Conservation (phyloP, 2,888 invertebrate species). For the Trichogramma dendrolimi region DNA sequence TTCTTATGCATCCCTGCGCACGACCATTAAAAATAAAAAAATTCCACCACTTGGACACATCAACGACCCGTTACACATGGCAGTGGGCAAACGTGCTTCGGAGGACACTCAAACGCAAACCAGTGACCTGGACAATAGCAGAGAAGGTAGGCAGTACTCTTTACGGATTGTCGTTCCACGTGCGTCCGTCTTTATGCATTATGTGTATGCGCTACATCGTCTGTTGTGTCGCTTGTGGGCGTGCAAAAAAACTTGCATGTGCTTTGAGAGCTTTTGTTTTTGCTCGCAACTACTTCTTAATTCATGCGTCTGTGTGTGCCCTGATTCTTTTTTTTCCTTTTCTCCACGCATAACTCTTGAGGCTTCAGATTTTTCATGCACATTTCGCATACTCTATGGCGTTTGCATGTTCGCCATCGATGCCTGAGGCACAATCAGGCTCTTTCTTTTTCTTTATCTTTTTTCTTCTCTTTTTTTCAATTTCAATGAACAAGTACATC, state of each 20-base stretch:
- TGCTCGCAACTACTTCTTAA: too few relatives aligned
- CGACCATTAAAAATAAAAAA: too few relatives aligned
- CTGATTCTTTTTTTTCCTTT: too few relatives aligned
- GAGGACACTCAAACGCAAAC: slow-evolving; percentile 46
- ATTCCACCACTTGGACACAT: slow-evolving; percentile 20
- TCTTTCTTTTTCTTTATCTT: neutral
- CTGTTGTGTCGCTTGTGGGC: too few relatives aligned
- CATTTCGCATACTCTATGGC: too few relatives aligned
- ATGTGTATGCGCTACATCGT: slow-evolving; percentile 1
- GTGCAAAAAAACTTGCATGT: too few relatives aligned
- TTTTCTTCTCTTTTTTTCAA: neutral
- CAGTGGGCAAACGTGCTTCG: slow-evolving; percentile 44
- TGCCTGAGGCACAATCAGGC: too few relatives aligned
- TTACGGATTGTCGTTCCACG: slow-evolving; percentile 1
- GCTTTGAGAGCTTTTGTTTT: too few relatives aligned
- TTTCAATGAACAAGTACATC: neutral
- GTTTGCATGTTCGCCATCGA: too few relatives aligned
- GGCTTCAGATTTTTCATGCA: too few relatives aligned
- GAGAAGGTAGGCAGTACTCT: slow-evolving; percentile 33
- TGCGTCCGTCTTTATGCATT: slow-evolving; percentile 3
- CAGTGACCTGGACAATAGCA: slow-evolving; percentile 45
- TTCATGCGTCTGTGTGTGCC: too few relatives aligned
- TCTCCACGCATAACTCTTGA: too few relatives aligned
- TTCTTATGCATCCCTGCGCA: slow-evolving; percentile 34
- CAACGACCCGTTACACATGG: slow-evolving; percentile 31